Evolutionary conservation across 1,140 invertebrate species (phyloP).

Genomic region (Drosophila tsacasi): DNA sequence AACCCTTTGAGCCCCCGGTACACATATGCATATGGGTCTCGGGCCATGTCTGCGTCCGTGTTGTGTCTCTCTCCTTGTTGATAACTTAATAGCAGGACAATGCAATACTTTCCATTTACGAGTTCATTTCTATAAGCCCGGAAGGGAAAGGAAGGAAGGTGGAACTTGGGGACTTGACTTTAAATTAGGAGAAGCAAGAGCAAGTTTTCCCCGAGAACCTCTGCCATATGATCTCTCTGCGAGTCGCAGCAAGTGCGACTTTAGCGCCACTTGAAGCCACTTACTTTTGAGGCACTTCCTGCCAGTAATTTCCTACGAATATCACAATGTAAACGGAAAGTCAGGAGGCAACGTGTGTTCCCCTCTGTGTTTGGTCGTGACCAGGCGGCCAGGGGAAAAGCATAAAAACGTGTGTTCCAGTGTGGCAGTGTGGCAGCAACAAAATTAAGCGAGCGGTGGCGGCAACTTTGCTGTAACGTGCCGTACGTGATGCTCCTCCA

Average conservation of each 20-base stretch:
- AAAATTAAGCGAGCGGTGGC: conserved; percentile 66
- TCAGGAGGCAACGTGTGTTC: conserved; percentile 45
- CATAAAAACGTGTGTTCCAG: conserved; percentile 69
- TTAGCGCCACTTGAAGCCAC: conserved; percentile 1
- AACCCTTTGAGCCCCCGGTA: conserved; percentile 16
- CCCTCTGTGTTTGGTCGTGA: conserved; percentile 7
- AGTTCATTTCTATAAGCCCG: conserved; percentile 55
- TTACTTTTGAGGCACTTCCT: conserved; percentile 18
- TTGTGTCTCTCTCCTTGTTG: conserved; percentile 57
- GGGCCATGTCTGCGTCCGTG: conserved; percentile 24
- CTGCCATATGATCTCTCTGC: conserved; percentile 9
- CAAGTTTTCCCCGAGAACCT: not conserved
- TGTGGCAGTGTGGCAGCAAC: conserved; percentile 29
- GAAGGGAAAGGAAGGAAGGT: not conserved
- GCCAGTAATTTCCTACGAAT: conserved; percentile 37
- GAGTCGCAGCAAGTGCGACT: not conserved
- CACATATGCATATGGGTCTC: conserved; percentile 44
- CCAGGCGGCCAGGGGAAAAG: conserved; percentile 7
- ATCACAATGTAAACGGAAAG: conserved; percentile 38
- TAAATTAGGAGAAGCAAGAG: conserved; percentile 38
- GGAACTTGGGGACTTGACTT: conserved; percentile 5
- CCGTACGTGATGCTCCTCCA: conserved; percentile 59
- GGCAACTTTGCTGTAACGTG: conserved; percentile 73
- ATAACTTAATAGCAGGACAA: conserved; percentile 79
- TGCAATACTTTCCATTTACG: conserved; percentile 73